Evolutionary conservation across 2,888 invertebrate species (phyloP), one percentile per base, ranked within the genome.

Genomic region (Catocala nupta): DNA sequence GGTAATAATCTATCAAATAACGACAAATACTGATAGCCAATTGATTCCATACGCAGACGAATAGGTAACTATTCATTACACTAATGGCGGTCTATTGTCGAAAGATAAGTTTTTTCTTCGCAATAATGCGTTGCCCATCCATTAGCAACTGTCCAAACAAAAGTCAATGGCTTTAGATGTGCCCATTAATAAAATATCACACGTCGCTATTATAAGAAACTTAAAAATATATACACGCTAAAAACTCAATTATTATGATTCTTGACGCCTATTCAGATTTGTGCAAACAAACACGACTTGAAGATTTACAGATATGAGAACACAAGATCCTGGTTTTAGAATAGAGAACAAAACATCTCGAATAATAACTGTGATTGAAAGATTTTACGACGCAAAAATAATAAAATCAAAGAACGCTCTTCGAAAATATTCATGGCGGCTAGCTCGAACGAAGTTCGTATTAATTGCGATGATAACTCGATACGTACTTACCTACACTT

Each of bases 31-130:
- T 74, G 81, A 81, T 81, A 76, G 73, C 68, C 77, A 80, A 84
- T 82, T 82, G 83, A 84, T 85, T 85, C 82, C 80, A 79, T 71
- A 73, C 72, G 59, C 82, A 77, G 81, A 77, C 67, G 75, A 80
- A 81, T 84, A 73, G 71, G 73, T 78, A 73, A 73, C 75, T 70
- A 84, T 89, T 88, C 83, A 87, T 85, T 85, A 82, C 76, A 77
- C 81, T 89, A 88, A 88, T 89, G 88, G 86, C 75, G 76, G 80
- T 75, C 85, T 84, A 82, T 82, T 84, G 85, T 86, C 73, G 75
- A 78, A 66, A 73, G 74, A 77, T 78, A 80, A 69, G 68, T 80
- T 74, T 75, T 77, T 75, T 73, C 59, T 65, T 69, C 57, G 73
- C 70, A 75, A 74, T 75, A 75, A 68, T 71, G 73, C 72, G 73